Evolutionary conservation across 2,888 invertebrate genomes (phyloP).

Genomic region (Parnassius orleans): DNA sequence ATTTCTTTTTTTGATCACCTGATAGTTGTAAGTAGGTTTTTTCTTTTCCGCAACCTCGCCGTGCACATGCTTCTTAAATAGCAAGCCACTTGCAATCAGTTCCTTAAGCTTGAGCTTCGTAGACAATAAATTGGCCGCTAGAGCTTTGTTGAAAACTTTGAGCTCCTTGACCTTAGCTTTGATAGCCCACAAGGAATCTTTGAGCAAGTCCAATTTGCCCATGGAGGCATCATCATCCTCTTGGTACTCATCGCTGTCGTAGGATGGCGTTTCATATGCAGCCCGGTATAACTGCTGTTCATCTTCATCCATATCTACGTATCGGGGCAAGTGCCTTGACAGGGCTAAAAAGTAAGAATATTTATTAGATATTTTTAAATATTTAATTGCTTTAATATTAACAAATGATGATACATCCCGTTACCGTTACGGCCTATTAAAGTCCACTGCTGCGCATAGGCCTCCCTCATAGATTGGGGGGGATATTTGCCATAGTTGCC

Average conservation of each 20-base stretch:
- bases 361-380: not conserved
- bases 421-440: too few species aligned
- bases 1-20: slow-evolving; percentile 36
- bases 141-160: slow-evolving; percentile 65
- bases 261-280: slow-evolving; percentile 64
- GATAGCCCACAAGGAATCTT: slow-evolving; percentile 66
- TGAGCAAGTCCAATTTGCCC: slow-evolving; percentile 64
- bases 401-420: too few species aligned
- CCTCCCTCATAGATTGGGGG: too few species aligned
- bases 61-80: slow-evolving; percentile 51
- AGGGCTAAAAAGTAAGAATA: slow-evolving; percentile 37
- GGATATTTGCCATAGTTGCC: too few species aligned
- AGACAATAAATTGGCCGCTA: slow-evolving; percentile 60
- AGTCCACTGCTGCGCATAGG: too few species aligned
- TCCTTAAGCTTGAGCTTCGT: slow-evolving; percentile 68
- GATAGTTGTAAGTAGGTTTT: slow-evolving; percentile 53
- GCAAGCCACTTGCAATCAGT: slow-evolving; percentile 47
- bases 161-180: slow-evolving; percentile 67
- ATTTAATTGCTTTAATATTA: not conserved
- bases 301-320: slow-evolving; percentile 60
- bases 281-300: slow-evolving; percentile 64
- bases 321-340: slow-evolving; percentile 53
- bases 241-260: slow-evolving; percentile 55
- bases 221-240: slow-evolving; percentile 49
- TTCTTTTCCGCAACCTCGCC: slow-evolving; percentile 48